Percentiles rank a stretch among this genome's conserved stretches.
phyloP scores from a whole-genome alignment of 2,888 invertebrate species.

The Xanthia togata region DNA sequence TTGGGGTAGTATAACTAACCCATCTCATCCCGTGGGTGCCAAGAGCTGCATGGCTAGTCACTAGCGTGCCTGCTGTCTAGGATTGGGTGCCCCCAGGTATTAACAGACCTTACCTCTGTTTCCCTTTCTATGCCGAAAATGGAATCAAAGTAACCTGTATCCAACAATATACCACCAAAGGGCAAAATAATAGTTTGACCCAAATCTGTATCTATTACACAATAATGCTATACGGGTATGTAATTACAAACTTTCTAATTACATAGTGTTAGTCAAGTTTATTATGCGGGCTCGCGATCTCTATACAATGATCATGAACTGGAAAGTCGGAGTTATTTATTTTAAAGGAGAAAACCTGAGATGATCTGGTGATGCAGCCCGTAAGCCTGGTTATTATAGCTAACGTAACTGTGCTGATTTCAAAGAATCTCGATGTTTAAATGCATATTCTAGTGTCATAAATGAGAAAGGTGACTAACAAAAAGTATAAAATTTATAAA shows the following conservation, averaged over 20 bases:
- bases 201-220: background rate
- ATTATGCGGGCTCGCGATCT: constrained; percentile 34
- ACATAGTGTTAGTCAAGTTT: background rate
- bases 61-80: too few relatives aligned
- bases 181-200: background rate
- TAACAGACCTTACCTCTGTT: background rate
- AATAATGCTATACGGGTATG: constrained; percentile 15
- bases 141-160: background rate
- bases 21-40: too few relatives aligned
- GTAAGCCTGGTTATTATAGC: too few relatives aligned
- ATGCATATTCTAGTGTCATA: background rate
- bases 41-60: too few relatives aligned
- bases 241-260: constrained; percentile 48
- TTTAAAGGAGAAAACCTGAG: background rate
- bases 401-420: background rate
- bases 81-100: too few relatives aligned
- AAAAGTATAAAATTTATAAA: too few relatives aligned
- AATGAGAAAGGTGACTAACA: too few relatives aligned
- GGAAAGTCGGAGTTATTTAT: constrained; percentile 5
- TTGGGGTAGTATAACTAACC: too few relatives aligned
- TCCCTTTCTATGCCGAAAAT: background rate
- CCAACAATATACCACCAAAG: background rate
- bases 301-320: constrained; percentile 12
- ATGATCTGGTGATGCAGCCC: background rate
- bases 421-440: background rate